These are phyloP conservation scores for Acanthacorydalis orientalis DNA, from an alignment of 2,888 invertebrate species.

Conservation along the genomic window DNA sequence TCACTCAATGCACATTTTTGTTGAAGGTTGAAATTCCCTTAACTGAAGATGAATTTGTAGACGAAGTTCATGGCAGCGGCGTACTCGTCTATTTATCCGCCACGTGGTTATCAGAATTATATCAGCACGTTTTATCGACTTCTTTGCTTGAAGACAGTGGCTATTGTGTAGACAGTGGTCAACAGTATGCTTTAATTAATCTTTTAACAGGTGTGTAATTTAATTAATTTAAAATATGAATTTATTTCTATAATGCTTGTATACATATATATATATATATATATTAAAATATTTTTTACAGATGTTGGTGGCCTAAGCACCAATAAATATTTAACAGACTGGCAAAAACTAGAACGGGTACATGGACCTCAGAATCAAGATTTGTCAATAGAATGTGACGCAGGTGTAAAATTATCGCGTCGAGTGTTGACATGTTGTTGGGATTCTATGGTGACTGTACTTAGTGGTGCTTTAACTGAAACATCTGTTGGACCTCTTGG, in stretches of 20 bases:
- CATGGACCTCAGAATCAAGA: conserved; percentile 42
- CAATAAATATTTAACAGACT: conserved; percentile 73
- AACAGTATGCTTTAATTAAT: conserved; percentile 51
- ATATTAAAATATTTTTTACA: conserved; percentile 19
- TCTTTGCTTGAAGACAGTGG: conserved; percentile 56
- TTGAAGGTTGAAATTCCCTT: conserved; percentile 29
- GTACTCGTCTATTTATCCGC: conserved; percentile 85
- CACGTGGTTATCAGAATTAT: conserved; percentile 84
- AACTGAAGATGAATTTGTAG: conserved; percentile 78
- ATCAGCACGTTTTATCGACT: conserved; percentile 65
- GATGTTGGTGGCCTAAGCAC: conserved; percentile 74
- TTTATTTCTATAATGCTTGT: no score
- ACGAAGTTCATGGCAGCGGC: conserved; percentile 82
- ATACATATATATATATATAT: no score
- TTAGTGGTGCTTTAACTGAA: conserved; percentile 59
- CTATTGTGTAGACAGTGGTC: conserved; percentile 34
- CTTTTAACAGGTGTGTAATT: conserved; percentile 47
- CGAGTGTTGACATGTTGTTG: conserved; percentile 79
- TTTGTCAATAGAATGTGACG: conserved; percentile 56
- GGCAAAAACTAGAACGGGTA: conserved; percentile 69
- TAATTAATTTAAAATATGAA: no score
- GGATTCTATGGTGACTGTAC: conserved; percentile 77
- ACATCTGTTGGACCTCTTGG: conserved; percentile 20
- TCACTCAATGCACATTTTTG: not conserved
- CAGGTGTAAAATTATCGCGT: conserved; percentile 60